Percentiles rank a stretch among this genome's conserved stretches.
Evolutionary conservation across 1,140 invertebrate genomes (phyloP).

Genomic region (Heliconius hewitsoni): DNA sequence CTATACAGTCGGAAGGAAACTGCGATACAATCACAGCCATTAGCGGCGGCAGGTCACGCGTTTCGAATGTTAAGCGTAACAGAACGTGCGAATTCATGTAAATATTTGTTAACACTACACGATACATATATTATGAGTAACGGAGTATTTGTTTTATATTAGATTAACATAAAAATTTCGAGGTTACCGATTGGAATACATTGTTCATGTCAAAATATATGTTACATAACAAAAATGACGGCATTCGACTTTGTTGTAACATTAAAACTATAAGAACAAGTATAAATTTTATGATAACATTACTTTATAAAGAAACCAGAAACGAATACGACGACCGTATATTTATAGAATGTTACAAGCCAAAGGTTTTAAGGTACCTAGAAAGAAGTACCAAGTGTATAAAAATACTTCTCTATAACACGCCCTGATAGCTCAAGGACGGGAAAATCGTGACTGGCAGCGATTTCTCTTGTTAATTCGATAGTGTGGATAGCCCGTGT

Average conservation of each 20-base stretch:
- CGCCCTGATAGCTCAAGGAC: constrained; percentile 45
- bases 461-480: constrained; percentile 39
- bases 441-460: constrained; percentile 47
- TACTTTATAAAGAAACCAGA: background rate
- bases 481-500: constrained; percentile 18
- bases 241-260: background rate
- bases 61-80: constrained; percentile 36
- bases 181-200: background rate
- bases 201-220: background rate
- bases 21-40: constrained; percentile 42
- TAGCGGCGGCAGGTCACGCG: constrained; percentile 36
- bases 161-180: constrained; percentile 1
- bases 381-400: background rate
- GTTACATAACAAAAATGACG: background rate
- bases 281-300: background rate
- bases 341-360: background rate
- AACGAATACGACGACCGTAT: background rate
- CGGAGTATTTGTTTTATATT: background rate
- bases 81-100: constrained; percentile 22
- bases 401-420: constrained; percentile 20
- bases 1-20: constrained; percentile 38
- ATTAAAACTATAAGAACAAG: background rate
- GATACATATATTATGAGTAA: constrained; percentile 13
- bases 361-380: background rate
- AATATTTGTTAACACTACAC: constrained; percentile 39